A percentile compares a stretch with the other conserved stretches of the same genome.
phyloP scores from a whole-genome alignment of 2,888 invertebrate genomes.

The Listrodromus nycthemerus region DNA sequence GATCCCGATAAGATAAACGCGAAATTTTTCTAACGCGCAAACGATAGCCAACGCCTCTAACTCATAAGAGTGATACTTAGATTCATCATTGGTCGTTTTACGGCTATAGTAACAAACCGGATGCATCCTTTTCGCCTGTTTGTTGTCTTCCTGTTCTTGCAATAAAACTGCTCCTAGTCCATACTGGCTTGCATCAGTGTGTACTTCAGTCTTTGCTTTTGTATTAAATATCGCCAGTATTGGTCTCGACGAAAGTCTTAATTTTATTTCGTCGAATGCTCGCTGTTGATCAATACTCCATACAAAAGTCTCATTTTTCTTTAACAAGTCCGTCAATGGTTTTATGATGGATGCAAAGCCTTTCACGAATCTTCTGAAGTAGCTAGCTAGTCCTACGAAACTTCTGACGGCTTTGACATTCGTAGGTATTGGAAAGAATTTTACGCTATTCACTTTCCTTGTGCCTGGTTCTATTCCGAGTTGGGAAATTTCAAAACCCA shows the following conservation, averaged over 20 bases:
- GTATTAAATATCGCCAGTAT: not conserved
- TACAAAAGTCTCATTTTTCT: not conserved
- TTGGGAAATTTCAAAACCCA: slow-evolving; percentile 27
- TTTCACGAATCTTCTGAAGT: slow-evolving; percentile 6
- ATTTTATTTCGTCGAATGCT: slow-evolving; percentile 18
- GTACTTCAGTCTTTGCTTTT: slow-evolving; percentile 22
- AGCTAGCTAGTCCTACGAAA: slow-evolving; percentile 4
- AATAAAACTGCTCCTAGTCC: slow-evolving; percentile 40
- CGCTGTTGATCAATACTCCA: not conserved
- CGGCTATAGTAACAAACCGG: too few species aligned
- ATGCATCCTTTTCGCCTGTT: too few species aligned
- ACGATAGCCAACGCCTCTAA: too few species aligned
- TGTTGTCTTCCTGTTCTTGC: not conserved
- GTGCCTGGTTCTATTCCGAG: not conserved
- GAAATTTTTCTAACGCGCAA: too few species aligned
- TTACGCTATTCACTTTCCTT: not conserved
- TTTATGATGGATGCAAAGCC: not conserved
- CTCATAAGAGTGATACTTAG: too few species aligned
- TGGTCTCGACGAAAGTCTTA: not conserved
- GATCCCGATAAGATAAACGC: too few species aligned
- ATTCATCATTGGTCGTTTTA: too few species aligned
- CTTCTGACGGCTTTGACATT: slow-evolving; percentile 4
- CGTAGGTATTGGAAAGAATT: slow-evolving; percentile 6
- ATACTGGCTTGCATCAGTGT: slow-evolving; percentile 43
- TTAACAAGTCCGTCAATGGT: not conserved